phyloP scores from a whole-genome alignment of 2,113 vertebrate species.

The Alaudala cheleensis region DNA sequence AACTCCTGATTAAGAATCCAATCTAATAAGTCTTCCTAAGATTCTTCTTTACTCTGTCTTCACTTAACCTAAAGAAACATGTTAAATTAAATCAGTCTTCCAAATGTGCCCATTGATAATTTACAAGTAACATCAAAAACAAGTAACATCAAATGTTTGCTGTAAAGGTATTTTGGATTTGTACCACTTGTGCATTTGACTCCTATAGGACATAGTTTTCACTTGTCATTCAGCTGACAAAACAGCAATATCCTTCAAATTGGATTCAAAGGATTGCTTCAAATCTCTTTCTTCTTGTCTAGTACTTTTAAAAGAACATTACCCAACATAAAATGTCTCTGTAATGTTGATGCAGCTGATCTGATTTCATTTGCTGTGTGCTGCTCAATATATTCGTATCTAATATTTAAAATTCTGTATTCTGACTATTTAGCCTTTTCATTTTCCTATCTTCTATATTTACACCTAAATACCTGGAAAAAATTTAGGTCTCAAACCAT shows the following conservation, averaged over 20 bases:
- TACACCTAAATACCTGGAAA: background rate
- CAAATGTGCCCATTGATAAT: background rate
- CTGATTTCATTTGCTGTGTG: background rate
- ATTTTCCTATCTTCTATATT: background rate
- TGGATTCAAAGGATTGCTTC: background rate
- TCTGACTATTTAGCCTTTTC: background rate
- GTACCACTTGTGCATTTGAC: background rate
- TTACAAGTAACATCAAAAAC: background rate
- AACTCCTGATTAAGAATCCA: background rate
- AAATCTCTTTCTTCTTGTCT: background rate
- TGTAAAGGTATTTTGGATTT: background rate
- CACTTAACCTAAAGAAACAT: background rate
- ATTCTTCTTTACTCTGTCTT: background rate
- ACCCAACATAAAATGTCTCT: background rate
- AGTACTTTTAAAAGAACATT: background rate
- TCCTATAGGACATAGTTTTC: background rate
- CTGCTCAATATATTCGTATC: background rate
- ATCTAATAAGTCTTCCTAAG: background rate
- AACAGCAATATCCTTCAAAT: background rate
- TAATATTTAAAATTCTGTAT: background rate
- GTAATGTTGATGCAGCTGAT: background rate
- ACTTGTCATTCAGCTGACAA: background rate
- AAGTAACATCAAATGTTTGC: background rate
- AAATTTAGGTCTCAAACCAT: background rate
- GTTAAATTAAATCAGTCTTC: background rate